These are phyloP conservation scores for Gavialis gangeticus DNA, from an alignment of 2,113 vertebrate genomes.

Conservation along the genomic window DNA sequence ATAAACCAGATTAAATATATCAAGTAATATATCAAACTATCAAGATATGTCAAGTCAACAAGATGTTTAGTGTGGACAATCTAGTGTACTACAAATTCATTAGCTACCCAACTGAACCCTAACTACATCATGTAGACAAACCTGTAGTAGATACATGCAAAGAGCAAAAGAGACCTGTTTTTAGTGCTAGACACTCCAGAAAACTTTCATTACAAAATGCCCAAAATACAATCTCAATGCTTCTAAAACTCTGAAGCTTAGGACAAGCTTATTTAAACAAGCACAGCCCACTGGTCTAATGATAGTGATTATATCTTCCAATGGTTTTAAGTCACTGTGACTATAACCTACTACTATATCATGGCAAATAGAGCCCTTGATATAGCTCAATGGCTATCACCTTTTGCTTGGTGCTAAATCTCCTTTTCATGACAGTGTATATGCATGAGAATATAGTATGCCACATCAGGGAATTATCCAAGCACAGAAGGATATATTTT, in stretches of 20 bases:
- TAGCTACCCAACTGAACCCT: neutral
- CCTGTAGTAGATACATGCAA: neutral
- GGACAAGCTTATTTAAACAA: neutral
- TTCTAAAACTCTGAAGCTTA: neutral
- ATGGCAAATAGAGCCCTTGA: neutral
- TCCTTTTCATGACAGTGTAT: neutral
- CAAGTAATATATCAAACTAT: no score
- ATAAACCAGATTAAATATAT: no score
- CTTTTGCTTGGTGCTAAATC: neutral
- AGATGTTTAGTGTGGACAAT: neutral
- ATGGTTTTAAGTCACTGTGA: neutral
- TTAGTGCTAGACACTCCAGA: neutral
- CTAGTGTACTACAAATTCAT: neutral
- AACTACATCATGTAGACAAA: neutral
- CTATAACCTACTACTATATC: neutral
- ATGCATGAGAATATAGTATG: neutral
- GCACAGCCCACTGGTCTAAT: neutral
- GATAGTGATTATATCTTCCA: accelerated
- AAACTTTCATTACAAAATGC: neutral
- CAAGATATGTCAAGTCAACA: no score
- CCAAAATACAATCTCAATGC: neutral
- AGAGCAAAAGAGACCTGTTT: neutral
- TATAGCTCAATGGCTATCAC: neutral
- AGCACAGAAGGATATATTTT: neutral
- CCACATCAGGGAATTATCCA: neutral